These are phyloP conservation scores for Acanthosoma haemorrhoidale DNA, from an alignment of 2,888 invertebrate species.

Conservation along the genomic window DNA sequence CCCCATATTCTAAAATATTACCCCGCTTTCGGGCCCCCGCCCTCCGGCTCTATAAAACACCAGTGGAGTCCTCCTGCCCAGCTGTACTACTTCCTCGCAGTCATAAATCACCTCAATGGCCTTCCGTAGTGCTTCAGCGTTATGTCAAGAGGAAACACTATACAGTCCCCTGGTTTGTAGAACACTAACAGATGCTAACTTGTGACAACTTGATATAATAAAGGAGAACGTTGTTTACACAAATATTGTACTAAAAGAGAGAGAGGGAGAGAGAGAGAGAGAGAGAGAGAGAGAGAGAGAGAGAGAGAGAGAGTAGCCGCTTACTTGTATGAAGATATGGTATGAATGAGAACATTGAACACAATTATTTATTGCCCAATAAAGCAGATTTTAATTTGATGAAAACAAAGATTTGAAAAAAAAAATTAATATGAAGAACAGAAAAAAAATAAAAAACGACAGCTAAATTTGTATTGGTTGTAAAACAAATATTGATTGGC, in stretches of 20 bases:
- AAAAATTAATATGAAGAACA: too few relatives aligned
- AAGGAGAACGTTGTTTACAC: background rate
- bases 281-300: background rate
- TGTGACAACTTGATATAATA: background rate
- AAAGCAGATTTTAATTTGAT: too few relatives aligned
- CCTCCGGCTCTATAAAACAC: background rate
- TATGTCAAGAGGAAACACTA: background rate
- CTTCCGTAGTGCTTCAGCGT: background rate
- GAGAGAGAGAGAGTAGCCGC: too few relatives aligned
- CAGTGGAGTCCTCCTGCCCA: background rate
- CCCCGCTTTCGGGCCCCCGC: background rate
- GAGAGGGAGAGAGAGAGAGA: background rate
- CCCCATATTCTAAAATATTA: background rate
- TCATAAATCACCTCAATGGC: background rate
- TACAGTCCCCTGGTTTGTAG: background rate
- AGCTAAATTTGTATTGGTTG: too few relatives aligned
- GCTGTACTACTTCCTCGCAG: background rate
- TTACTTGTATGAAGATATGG: too few relatives aligned
- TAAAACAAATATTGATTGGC: too few relatives aligned
- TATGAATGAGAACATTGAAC: too few relatives aligned
- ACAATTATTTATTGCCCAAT: too few relatives aligned
- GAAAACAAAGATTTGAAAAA: too few relatives aligned
- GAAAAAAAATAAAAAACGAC: too few relatives aligned
- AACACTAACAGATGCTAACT: too few relatives aligned
- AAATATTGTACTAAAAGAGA: background rate